Evolutionary conservation across 2,797 vertebrate genomes (phyloP).

Genomic region (Acropternis orthonyx): DNA sequence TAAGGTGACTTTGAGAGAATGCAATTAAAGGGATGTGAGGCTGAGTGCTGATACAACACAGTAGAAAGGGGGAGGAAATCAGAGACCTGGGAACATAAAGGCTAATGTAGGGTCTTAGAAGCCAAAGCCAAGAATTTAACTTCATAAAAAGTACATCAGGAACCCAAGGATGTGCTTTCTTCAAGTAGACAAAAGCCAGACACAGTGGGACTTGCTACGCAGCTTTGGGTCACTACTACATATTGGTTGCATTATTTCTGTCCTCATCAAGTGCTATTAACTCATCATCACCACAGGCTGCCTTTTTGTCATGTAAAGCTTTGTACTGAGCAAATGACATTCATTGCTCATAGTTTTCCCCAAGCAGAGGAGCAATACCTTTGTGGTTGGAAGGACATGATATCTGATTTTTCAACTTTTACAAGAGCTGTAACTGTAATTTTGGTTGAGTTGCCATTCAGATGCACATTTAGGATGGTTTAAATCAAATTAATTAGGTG

Average conservation of each 20-base stretch:
- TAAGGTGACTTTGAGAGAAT: neutral
- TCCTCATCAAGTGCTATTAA: slow-evolving; percentile 3
- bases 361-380: neutral
- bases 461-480: neutral
- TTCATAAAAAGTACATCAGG: neutral
- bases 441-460: neutral
- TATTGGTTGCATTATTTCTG: slow-evolving; percentile 15
- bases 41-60: neutral
- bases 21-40: neutral
- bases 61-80: neutral
- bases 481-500: neutral
- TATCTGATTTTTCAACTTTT: neutral
- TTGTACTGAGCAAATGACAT: neutral
- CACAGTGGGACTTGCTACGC: neutral
- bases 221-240: slow-evolving; percentile 3
- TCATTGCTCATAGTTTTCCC: neutral
- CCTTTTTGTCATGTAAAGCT: slow-evolving; percentile 15
- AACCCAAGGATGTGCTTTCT: neutral
- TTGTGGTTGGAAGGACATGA: neutral
- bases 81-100: neutral
- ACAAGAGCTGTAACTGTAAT: neutral
- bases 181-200: slow-evolving; percentile 9
- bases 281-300: slow-evolving; percentile 11
- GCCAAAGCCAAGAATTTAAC: neutral
- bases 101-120: neutral